Evolutionary conservation across 2,797 vertebrate genomes (phyloP).

Genomic region (Anas bernieri): DNA sequence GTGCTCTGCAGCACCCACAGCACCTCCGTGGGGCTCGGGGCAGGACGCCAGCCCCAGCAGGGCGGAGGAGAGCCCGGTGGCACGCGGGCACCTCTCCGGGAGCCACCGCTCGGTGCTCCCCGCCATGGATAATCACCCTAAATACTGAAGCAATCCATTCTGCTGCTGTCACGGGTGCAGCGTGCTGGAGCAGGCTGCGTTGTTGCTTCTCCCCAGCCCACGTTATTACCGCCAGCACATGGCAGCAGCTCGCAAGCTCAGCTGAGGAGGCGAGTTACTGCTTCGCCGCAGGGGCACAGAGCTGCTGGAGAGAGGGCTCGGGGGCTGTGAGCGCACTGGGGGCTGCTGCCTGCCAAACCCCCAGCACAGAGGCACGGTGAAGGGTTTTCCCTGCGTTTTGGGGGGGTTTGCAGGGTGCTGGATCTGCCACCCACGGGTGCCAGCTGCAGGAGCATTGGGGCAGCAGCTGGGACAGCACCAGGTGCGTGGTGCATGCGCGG

Average conservation of each 20-base stretch:
- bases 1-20: background rate
- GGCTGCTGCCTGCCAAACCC: background rate
- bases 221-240: background rate
- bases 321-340: no score
- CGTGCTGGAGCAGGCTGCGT: background rate
- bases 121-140: background rate
- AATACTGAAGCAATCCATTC: background rate
- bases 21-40: background rate
- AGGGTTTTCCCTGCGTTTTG: background rate
- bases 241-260: background rate
- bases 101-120: background rate
- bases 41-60: rapidly evolving
- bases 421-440: no score
- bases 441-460: no score
- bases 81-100: background rate
- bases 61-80: background rate
- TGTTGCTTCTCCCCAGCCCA: background rate
- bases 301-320: rapidly evolving
- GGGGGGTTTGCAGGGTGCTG: background rate
- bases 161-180: background rate
- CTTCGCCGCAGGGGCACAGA: background rate
- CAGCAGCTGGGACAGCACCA: background rate
- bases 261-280: background rate
- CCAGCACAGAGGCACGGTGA: background rate
- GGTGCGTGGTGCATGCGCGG: background rate